Evolutionary conservation across 2,888 invertebrate genomes (phyloP), one percentile per base, ranked within the genome.

Genomic region (Amaurobius ferox): DNA sequence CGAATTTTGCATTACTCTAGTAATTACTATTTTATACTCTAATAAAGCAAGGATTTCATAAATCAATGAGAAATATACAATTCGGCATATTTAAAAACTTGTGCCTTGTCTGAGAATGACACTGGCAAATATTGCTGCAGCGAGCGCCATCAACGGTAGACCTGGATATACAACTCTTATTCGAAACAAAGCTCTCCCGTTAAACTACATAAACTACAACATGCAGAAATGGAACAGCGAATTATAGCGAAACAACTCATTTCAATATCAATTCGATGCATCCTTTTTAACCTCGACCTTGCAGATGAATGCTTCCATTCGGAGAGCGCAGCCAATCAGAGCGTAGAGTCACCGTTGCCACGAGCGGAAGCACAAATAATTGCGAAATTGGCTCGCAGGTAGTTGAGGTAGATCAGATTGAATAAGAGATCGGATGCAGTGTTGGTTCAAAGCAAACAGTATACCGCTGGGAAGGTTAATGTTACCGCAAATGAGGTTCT

Each of bases 281-380:
- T 16, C 44, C 16, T 44, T 44, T 68, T 68, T 68, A 16, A 40
- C 68, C 68, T 40, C 39, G 68, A 68, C 68, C 68, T 40, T 68
- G 68, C 39, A 9, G 26, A 28, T 40, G 39, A 28, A 39, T 13
- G n/a, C 16, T n/a, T 19, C 40, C 40, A 39, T 26, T 39, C 68
- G 23, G 9, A 19, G 35, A 19, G 67, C 67, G 6, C 2, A 35
- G 19, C 67, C 67, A 67, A 67, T 67, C 67, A 67, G 67, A 67
- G 67, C 67, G n/a, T 32, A 67, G 67, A 19, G 32, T n/a, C 23
- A 16, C 29, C 68, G 26, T 66, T 32, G 32, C 32, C 30, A 32
- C 3, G 16, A 32, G 66, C 66, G 68, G 40, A 68, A 68, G 68
- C 23, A 68, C 68, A 68, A 68, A 68, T 44, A 44, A 44, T 44